phyloP scores from a whole-genome alignment of 1,140 invertebrate species.

The Phortica variegata region DNA sequence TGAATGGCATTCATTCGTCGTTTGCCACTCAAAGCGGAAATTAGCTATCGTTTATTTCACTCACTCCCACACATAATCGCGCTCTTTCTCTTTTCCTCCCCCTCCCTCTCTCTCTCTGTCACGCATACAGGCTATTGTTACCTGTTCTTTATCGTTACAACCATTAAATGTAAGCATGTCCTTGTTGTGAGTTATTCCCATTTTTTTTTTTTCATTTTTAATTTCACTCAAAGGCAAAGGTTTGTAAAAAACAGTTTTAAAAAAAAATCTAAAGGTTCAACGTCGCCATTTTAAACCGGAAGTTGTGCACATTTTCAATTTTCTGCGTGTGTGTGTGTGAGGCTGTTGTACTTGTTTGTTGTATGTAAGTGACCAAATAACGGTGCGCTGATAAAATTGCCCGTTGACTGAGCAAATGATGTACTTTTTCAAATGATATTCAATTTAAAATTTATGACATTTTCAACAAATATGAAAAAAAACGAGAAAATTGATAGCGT shows the following conservation, averaged over 20 bases:
- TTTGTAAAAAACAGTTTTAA: constrained; percentile 42
- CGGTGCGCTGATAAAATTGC: too few species aligned
- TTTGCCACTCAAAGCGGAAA: constrained; percentile 31
- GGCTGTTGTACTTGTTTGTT: too few species aligned
- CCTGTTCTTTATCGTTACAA: constrained; percentile 27
- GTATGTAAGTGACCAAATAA: too few species aligned
- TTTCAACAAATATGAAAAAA: too few species aligned
- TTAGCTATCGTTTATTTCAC: constrained; percentile 50
- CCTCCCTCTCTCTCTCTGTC: constrained; percentile 2
- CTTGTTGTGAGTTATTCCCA: not conserved
- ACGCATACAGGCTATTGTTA: constrained; percentile 2
- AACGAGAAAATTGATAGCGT: too few species aligned
- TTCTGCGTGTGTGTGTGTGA: too few species aligned
- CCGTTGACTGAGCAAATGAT: too few species aligned
- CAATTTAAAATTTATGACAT: too few species aligned
- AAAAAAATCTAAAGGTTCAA: constrained; percentile 34
- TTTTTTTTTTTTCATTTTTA: not conserved
- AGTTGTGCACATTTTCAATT: too few species aligned
- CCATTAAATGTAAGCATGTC: constrained; percentile 21
- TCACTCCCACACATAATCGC: constrained; percentile 18
- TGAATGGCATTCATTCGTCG: not conserved
- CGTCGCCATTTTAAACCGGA: constrained; percentile 48
- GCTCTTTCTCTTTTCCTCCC: constrained; percentile 11
- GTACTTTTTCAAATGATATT: too few species aligned
- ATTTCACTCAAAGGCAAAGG: constrained; percentile 25